Evolutionary conservation across 2,797 vertebrate species (phyloP), one percentile per base, ranked within the genome.

Genomic region (Rhadinocentrus ornatus): DNA sequence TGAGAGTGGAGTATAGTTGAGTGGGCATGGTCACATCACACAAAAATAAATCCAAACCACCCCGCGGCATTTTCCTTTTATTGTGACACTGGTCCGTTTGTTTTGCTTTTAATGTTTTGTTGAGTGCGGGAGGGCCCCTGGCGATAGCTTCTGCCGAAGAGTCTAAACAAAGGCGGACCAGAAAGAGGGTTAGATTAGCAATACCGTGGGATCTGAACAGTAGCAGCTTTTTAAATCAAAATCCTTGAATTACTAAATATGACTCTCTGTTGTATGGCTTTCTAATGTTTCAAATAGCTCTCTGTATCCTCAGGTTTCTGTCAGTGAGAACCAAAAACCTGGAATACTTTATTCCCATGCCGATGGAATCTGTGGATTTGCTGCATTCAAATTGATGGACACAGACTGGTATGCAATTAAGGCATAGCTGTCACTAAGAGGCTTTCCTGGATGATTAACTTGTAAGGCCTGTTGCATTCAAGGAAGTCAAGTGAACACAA

Each of bases 401-500:
- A 86, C 78, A 70, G 70, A 83, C 85, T 86, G 91, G 91, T 89
- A 92, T 93, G 91, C 80, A 93, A 90, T 93, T 92, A 90, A 90
- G 82, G 72, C 86, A 75, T 82, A 86, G 80, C 86, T 92, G 88
- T 90, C 89, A 88, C 86, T 92, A 91, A 92, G 88, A 92, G 85
- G 86, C 89, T 93, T 92, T 92, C 81, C 87, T 87, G 91, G 80
- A 55, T 89, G 88, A 93, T 88, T 92, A 91, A 91, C 87, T 91
- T 82, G 85, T 89, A 81, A 91, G 87, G 79, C 76, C 88, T 81
- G 80, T 83, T 91, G 88, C 86, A 89, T 91, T 82, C 78, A 77
- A 88, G 81, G 87, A 92, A 93, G 90, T 91, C 88, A 91, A 88
- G 88, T 93, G 88, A 85, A 91, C 88, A 89, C 89, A 93, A 92